Base-by-base conservation (phyloP, 2,113 vertebrate genomes). In the Orthonyx spaldingii region DNA sequence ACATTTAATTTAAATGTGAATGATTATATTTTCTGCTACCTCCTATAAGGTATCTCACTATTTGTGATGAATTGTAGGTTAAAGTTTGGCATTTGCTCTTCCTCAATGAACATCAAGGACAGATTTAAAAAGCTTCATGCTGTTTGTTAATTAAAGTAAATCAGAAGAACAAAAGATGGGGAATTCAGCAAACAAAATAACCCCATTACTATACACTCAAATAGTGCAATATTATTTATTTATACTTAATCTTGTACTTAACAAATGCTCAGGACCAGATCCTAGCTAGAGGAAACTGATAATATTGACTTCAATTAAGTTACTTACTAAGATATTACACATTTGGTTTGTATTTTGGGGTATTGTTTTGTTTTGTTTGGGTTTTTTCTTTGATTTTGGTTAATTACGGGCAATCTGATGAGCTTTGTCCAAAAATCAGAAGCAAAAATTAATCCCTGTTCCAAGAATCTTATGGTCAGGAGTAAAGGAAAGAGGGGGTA, bases 1-100 rank as follows among this genome's bases (percentile, higher is more conserved):
- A 93, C 68, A 95, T 60, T 94, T 97, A 84, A 96, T 96, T 97
- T 96, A 95, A 96, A 94, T 78, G 28, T 94, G 84, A 81, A 94
- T 70, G 30, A 93, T 92, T 80, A 86, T 91, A 87, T 92, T 96
- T 97, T 95, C 69, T 76, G 70, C 82, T 61, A 50, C 59, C 35
- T 92, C 84, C 89, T 69, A 18, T 95, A 90, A 89, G 59, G 23
- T 90, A 83, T 93, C 74, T 95, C 37, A 66, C 32, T 74, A 66
- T 75, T 95, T 94, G 44, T 63, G 75, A 93, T 94, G 33, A 96
- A 97, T 78, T 49, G 21, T 66, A 92, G 47, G 70, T 96, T 95
- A 68, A 94, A 89, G 14, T 83, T 82, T 93, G 75, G 65, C 42
- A 91, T 94, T 95, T 94, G 60, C 33, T 93, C 47, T 87, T 93